Evolutionary conservation across 2,797 vertebrate genomes (phyloP).

Genomic region (Psittacula derbiana): DNA sequence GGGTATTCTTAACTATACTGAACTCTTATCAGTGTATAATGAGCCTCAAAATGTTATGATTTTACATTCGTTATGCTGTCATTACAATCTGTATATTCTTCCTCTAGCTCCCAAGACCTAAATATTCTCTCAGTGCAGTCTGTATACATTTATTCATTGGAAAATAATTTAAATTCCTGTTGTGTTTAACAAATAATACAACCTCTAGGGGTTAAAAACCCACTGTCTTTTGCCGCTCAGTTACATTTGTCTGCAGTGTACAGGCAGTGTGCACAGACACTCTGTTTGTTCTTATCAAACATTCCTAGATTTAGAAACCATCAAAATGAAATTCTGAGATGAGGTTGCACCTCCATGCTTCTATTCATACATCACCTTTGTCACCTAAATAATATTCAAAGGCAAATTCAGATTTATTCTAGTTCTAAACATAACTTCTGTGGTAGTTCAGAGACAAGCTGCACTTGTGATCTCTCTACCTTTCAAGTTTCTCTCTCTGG

Average conservation of each 20-base stretch:
- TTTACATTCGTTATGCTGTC: background rate
- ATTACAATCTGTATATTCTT: background rate
- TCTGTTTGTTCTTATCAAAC: background rate
- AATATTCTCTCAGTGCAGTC: background rate
- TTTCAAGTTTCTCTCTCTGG: background rate
- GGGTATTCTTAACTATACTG: background rate
- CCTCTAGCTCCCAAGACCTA: background rate
- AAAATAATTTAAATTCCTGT: background rate
- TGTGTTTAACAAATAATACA: background rate
- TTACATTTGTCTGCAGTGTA: background rate
- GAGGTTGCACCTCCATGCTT: background rate
- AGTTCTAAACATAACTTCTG: background rate
- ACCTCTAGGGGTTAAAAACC: background rate
- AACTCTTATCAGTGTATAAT: background rate
- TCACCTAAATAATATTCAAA: background rate
- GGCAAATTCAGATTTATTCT: background rate
- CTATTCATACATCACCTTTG: background rate
- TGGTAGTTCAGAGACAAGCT: background rate
- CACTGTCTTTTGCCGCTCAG: background rate
- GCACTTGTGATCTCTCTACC: background rate
- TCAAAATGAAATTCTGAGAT: background rate
- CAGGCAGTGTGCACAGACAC: background rate
- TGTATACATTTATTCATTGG: background rate
- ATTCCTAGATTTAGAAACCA: background rate
- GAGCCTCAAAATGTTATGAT: background rate